phyloP scores from a whole-genome alignment of 2,888 invertebrate genomes.

The Callyntrura sp. region DNA sequence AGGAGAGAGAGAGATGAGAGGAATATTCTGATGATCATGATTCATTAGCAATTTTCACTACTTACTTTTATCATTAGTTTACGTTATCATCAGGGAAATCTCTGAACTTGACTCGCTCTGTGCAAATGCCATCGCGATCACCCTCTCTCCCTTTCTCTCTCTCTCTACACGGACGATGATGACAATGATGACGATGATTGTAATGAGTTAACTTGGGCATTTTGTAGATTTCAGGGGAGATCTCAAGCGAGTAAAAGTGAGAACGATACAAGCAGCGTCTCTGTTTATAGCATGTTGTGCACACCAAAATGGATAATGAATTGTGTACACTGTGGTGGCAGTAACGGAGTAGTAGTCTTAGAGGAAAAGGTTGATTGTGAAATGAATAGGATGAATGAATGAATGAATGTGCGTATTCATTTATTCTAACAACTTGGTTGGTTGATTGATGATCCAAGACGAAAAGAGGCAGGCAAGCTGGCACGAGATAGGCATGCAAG shows the following conservation, averaged over 20 bases:
- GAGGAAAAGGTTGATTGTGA: not conserved
- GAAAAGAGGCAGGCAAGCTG: slow-evolving; percentile 31
- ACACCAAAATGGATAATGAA: slow-evolving; percentile 60
- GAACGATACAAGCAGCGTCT: slow-evolving; percentile 3
- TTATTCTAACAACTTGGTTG: slow-evolving; percentile 65
- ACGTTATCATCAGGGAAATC: slow-evolving; percentile 40
- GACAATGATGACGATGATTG: not conserved
- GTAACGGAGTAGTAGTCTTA: too few species aligned
- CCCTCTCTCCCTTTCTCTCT: not conserved
- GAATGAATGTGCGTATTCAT: slow-evolving; percentile 67
- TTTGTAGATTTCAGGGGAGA: slow-evolving; percentile 16
- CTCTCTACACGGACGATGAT: not conserved
- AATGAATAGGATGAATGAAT: slow-evolving; percentile 33
- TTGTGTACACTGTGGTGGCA: slow-evolving; percentile 21
- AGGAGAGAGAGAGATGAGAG: slow-evolving; percentile 8
- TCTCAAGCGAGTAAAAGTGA: slow-evolving; percentile 7
- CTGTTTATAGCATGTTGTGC: slow-evolving; percentile 5
- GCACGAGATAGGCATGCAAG: slow-evolving; percentile 20
- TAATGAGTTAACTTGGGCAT: slow-evolving; percentile 27
- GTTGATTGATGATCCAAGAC: slow-evolving; percentile 77
- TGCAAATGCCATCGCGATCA: slow-evolving; percentile 35
- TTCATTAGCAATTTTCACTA: slow-evolving; percentile 72
- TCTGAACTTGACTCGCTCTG: slow-evolving; percentile 26
- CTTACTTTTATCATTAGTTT: slow-evolving; percentile 50
- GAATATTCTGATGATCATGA: slow-evolving; percentile 38